Conservation (phyloP, 2,888 invertebrate genomes). For the Hypena proboscidalis region DNA sequence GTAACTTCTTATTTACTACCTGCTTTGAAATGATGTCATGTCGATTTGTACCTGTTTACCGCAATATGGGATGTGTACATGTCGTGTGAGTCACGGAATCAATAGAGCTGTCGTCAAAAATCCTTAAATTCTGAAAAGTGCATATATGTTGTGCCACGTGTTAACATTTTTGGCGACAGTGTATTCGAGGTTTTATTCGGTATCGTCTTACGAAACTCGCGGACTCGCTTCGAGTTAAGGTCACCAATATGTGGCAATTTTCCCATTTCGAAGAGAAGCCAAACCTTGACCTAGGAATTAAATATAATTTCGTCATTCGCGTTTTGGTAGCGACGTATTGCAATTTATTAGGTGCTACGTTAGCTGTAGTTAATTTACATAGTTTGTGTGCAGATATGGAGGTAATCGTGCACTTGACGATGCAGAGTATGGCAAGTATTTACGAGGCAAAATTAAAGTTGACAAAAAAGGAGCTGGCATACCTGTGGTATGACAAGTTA, state of each 20-base stretch:
- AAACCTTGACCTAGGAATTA: constrained; percentile 84
- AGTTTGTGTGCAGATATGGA: constrained; percentile 16
- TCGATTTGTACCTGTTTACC: constrained; percentile 15
- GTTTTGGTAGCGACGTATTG: constrained; percentile 58
- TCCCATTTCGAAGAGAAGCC: constrained; percentile 82
- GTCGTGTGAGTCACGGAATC: constrained; percentile 19
- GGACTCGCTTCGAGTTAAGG: constrained; percentile 75
- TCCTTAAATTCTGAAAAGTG: constrained; percentile 11
- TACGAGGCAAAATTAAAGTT: too few species aligned
- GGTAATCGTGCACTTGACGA: constrained; percentile 16
- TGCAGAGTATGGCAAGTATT: constrained; percentile 24
- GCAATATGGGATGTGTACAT: constrained; percentile 2
- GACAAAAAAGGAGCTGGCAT: too few species aligned
- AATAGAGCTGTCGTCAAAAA: constrained; percentile 3
- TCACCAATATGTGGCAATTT: constrained; percentile 82
- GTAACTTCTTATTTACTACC: constrained; percentile 23
- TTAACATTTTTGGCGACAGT: constrained; percentile 25
- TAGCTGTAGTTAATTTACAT: constrained; percentile 19
- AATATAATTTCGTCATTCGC: constrained; percentile 74
- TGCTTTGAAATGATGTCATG: constrained; percentile 13
- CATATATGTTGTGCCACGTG: constrained; percentile 20
- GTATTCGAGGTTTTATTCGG: constrained; percentile 57
- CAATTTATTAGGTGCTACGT: constrained; percentile 50
- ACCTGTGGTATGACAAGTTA: too few species aligned
- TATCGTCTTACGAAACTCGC: constrained; percentile 69